phyloP scores from a whole-genome alignment of 64 coral and sea anemone species.

The Stichodactyla helianthus region DNA sequence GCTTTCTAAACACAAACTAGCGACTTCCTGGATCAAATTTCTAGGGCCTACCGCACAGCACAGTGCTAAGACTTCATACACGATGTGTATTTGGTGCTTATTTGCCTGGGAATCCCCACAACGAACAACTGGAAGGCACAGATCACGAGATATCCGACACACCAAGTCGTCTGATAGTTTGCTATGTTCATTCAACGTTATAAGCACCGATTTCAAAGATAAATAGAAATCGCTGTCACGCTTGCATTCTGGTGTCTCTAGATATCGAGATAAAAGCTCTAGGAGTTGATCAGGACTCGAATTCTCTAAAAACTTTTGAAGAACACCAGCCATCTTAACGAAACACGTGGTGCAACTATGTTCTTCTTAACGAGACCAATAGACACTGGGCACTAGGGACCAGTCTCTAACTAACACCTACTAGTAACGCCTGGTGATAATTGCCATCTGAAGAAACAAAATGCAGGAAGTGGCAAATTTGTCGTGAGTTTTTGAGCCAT shows the following conservation, averaged over 20 bases:
- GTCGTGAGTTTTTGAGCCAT: background rate
- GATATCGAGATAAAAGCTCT: constrained; percentile 12
- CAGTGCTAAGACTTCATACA: constrained; percentile 47
- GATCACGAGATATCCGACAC: background rate
- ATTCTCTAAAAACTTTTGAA: constrained; percentile 30
- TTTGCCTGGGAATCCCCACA: background rate
- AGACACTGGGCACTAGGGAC: constrained; percentile 12
- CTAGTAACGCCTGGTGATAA: constrained; percentile 15
- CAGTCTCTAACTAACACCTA: background rate
- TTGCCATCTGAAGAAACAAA: background rate
- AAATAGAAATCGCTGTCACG: constrained; percentile 39
- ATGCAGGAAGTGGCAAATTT: background rate
- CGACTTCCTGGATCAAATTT: constrained; percentile 6
- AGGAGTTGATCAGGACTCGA: constrained; percentile 29
- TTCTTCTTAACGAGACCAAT: background rate
- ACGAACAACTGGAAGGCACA: constrained; percentile 34
- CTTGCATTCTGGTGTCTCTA: constrained; percentile 10
- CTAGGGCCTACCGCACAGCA: constrained; percentile 27
- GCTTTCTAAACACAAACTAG: constrained; percentile 23
- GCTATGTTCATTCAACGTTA: constrained; percentile 24
- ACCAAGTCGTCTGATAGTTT: constrained; percentile 27
- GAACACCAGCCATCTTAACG: constrained; percentile 27
- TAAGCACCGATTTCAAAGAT: constrained; percentile 42
- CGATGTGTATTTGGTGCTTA: constrained; percentile 30
- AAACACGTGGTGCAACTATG: background rate